Percentiles rank a stretch among this genome's conserved stretches.
phyloP scores from a whole-genome alignment of 1,140 invertebrate species.

The Euwallacea similis region DNA sequence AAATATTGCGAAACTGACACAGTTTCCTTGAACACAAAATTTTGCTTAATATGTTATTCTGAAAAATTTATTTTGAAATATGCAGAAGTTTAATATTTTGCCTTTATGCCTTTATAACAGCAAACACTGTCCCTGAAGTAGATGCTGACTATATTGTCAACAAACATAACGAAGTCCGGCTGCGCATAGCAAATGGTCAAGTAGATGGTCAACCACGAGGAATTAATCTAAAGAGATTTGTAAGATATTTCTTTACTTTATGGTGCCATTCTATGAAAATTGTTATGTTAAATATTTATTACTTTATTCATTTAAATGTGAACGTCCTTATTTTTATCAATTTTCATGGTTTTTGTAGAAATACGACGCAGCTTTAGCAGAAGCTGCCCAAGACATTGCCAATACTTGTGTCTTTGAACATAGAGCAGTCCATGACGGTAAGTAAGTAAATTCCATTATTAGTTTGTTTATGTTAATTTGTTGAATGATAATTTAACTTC shows the following conservation, averaged over 20 bases:
- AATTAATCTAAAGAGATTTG: slow-evolving; percentile 41
- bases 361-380: slow-evolving; percentile 33
- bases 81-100: too few relatives aligned
- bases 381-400: slow-evolving; percentile 42
- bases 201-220: slow-evolving; percentile 42
- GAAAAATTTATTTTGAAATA: too few relatives aligned
- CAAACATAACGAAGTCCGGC: slow-evolving; percentile 48
- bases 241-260: slow-evolving; percentile 21
- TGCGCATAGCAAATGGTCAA: slow-evolving; percentile 41
- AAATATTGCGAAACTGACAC: too few relatives aligned
- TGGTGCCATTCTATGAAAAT: not conserved
- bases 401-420: slow-evolving; percentile 41
- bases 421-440: slow-evolving; percentile 37
- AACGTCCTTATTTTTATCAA: too few relatives aligned
- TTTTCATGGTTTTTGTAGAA: too few relatives aligned
- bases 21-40: too few relatives aligned
- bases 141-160: slow-evolving; percentile 45
- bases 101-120: not conserved
- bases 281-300: not conserved
- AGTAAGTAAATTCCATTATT: slow-evolving; percentile 7
- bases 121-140: slow-evolving; percentile 39
- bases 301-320: too few relatives aligned
- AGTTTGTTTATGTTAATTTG: too few relatives aligned
- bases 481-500: too few relatives aligned
- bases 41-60: too few relatives aligned